Evolutionary conservation across 2,797 vertebrate species (phyloP).

Genomic region (Tympanoctomys barrerae): DNA sequence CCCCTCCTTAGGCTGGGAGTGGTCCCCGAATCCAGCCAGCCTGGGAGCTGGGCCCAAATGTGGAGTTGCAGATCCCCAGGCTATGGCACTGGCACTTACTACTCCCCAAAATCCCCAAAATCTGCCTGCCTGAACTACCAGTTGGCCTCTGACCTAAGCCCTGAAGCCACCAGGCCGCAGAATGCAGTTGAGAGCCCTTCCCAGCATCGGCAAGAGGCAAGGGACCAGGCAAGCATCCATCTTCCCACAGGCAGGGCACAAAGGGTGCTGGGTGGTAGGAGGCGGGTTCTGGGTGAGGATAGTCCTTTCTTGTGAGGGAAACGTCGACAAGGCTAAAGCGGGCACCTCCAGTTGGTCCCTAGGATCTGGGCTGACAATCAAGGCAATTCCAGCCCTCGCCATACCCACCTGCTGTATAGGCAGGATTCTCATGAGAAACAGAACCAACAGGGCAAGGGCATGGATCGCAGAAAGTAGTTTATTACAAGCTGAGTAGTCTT

Average conservation of each 20-base stretch:
- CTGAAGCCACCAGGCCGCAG: neutral
- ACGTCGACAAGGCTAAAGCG: neutral
- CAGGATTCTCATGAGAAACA: neutral
- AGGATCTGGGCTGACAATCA: neutral
- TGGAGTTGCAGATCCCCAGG: neutral
- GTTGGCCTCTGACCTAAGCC: neutral
- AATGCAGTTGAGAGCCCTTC: neutral
- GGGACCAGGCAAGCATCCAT: neutral
- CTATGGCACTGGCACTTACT: neutral
- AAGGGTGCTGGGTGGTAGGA: neutral
- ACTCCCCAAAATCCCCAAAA: neutral
- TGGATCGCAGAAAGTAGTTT: neutral
- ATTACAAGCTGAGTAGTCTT: neutral
- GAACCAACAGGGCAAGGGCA: neutral
- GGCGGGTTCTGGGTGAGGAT: neutral
- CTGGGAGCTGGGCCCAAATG: neutral
- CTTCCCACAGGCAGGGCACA: neutral
- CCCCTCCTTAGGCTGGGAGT: neutral
- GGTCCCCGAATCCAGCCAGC: neutral
- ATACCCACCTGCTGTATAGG: neutral
- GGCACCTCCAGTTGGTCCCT: neutral
- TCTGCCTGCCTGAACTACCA: neutral
- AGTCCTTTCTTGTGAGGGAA: neutral
- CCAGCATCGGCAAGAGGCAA: neutral
- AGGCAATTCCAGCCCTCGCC: neutral